These are phyloP conservation scores for Hemiscyllium ocellatum DNA, from an alignment of 2,113 vertebrate genomes.

Conservation along the genomic window DNA sequence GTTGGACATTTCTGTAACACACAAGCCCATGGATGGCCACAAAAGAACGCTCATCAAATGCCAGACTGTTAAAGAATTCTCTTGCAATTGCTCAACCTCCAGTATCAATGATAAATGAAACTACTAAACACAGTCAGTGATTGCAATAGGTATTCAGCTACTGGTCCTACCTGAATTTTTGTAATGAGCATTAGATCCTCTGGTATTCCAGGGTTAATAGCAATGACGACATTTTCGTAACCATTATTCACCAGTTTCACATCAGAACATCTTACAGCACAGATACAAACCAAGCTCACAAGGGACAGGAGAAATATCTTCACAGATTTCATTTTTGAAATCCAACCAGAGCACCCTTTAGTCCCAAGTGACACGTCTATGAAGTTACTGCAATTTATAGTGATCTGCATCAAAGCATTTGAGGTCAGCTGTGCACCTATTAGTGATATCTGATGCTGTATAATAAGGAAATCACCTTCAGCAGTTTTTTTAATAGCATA, in stretches of 20 bases:
- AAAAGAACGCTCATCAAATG: no score
- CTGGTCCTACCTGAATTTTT: no score
- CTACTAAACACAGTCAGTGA: no score
- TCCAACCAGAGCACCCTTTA: not conserved
- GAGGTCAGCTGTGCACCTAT: not conserved
- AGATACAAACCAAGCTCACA: not conserved
- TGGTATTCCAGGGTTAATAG: no score
- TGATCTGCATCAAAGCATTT: not conserved
- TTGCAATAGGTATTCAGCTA: no score
- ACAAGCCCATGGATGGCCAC: not conserved
- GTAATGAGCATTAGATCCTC: no score
- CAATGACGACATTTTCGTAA: no score
- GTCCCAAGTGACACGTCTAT: not conserved
- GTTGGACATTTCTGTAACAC: no score
- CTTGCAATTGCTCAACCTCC: no score
- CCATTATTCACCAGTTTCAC: no score
- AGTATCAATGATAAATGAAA: no score
- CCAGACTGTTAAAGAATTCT: no score
- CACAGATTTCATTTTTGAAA: not conserved
- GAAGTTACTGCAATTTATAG: not conserved
- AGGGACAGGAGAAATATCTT: not conserved
- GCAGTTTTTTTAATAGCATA: not conserved
- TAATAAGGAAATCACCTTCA: not conserved
- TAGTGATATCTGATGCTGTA: not conserved
- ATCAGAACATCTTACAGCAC: not conserved